These are phyloP conservation scores for Orchesella cincta DNA, from an alignment of 1,140 invertebrate genomes.

Conservation along the genomic window DNA sequence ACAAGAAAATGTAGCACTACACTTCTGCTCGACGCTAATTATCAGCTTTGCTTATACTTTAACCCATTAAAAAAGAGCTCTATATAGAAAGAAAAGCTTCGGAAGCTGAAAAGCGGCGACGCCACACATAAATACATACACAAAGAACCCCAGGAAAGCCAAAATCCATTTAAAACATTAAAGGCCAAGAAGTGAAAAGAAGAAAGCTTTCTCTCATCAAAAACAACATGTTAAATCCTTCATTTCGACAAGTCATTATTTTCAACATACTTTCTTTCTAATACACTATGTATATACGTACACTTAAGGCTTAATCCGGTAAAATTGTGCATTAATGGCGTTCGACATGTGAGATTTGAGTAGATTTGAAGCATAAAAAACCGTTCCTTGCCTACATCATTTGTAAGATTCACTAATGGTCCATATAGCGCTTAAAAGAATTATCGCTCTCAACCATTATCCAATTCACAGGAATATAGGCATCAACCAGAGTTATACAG, in stretches of 20 bases:
- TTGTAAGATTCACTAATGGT: too few species aligned
- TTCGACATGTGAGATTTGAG: conserved; percentile 23
- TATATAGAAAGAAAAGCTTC: neutral
- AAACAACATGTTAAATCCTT: neutral
- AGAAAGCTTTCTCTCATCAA: conserved; percentile 25
- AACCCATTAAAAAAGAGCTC: neutral
- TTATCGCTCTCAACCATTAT: too few species aligned
- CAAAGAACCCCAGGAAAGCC: neutral
- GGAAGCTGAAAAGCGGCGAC: neutral
- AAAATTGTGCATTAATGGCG: conserved; percentile 15
- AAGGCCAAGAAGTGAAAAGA: conserved; percentile 20
- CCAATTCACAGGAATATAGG: too few species aligned
- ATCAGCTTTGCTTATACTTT: neutral
- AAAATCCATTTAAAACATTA: neutral
- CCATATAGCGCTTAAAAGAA: too few species aligned
- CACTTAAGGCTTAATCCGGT: too few species aligned
- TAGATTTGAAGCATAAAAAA: conserved; percentile 11
- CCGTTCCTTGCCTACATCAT: too few species aligned
- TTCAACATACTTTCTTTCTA: neutral
- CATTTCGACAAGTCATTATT: conserved; percentile 8
- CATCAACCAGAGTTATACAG: too few species aligned
- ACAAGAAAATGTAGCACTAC: neutral
- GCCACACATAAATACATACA: neutral
- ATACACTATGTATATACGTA: too few species aligned
- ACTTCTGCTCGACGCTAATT: conserved; percentile 6